Conservation (phyloP, 2,113 vertebrate species). For the Phoxinus phoxinus region DNA sequence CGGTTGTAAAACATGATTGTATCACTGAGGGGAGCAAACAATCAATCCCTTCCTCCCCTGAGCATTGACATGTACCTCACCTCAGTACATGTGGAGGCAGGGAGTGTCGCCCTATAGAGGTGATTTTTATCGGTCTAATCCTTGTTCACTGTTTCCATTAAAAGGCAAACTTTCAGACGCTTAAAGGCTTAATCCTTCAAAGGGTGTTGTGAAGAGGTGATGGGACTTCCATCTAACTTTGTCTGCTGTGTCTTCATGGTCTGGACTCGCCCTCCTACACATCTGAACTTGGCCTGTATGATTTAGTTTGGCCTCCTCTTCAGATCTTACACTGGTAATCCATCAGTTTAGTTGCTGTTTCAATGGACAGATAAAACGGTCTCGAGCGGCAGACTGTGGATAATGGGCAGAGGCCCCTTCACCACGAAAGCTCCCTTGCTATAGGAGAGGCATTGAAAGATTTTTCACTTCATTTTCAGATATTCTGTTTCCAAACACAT, state of each 20-base stretch:
- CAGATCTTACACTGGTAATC: slow-evolving; percentile 26
- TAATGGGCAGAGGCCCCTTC: background rate
- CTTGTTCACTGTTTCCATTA: slow-evolving; percentile 26
- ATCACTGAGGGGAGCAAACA: slow-evolving; percentile 21
- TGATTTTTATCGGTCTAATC: slow-evolving; percentile 48
- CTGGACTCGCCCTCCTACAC: slow-evolving; percentile 11
- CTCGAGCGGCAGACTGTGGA: background rate
- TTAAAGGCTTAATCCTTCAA: slow-evolving; percentile 34
- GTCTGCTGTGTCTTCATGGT: slow-evolving; percentile 37
- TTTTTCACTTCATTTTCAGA: background rate
- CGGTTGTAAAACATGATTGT: slow-evolving; percentile 37
- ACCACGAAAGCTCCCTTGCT: background rate
- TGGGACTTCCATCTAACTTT: slow-evolving; percentile 42
- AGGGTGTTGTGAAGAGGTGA: background rate
- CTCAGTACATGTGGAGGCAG: slow-evolving; percentile 23
- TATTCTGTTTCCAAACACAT: background rate
- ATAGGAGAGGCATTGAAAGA: background rate
- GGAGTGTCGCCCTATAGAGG: background rate
- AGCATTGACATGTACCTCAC: slow-evolving; percentile 30
- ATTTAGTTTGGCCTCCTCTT: slow-evolving; percentile 26
- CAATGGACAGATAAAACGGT: background rate
- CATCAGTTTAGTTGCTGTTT: slow-evolving; percentile 23
- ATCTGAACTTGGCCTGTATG: slow-evolving; percentile 2
- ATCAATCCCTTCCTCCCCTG: slow-evolving; percentile 29
- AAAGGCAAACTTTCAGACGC: slow-evolving; percentile 18